Evolutionary conservation across 1,140 invertebrate genomes (phyloP).

Genomic region (Saccostrea glomerata): DNA sequence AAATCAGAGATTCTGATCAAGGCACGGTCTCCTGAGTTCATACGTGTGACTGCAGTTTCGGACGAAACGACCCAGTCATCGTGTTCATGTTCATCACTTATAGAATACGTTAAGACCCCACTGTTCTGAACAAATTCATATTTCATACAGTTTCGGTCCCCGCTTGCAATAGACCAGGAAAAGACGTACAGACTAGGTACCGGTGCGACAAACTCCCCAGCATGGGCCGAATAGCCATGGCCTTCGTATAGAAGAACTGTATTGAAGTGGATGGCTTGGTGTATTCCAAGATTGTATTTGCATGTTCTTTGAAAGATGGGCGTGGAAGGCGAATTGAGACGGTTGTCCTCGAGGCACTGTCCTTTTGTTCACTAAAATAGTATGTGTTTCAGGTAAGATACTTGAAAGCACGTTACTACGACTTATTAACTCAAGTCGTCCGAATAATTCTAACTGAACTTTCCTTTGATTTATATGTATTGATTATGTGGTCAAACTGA

Average conservation of each 20-base stretch:
- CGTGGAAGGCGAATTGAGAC: constrained; percentile 25
- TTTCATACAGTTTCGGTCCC: background rate
- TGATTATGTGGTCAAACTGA: too few relatives aligned
- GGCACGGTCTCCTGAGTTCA: background rate
- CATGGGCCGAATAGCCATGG: background rate
- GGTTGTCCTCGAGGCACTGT: background rate
- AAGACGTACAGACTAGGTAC: constrained; percentile 35
- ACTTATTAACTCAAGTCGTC: background rate
- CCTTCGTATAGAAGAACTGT: constrained; percentile 21
- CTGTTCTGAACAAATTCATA: constrained; percentile 36
- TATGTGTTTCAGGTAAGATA: background rate
- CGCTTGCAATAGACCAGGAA: constrained; percentile 21
- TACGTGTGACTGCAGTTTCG: background rate
- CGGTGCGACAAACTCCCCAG: constrained; percentile 39
- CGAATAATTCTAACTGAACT: background rate
- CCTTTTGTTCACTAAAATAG: background rate
- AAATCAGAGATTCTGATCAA: constrained; percentile 15
- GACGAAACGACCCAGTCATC: constrained; percentile 30
- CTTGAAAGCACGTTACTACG: background rate
- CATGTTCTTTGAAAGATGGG: constrained; percentile 3
- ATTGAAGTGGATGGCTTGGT: constrained; percentile 22
- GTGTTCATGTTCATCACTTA: constrained; percentile 41
- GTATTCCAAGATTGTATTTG: background rate
- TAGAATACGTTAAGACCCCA: background rate
- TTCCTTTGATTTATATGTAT: background rate